phyloP scores from a whole-genome alignment of 2,797 vertebrate genomes.

The Sorex maritimensis region DNA sequence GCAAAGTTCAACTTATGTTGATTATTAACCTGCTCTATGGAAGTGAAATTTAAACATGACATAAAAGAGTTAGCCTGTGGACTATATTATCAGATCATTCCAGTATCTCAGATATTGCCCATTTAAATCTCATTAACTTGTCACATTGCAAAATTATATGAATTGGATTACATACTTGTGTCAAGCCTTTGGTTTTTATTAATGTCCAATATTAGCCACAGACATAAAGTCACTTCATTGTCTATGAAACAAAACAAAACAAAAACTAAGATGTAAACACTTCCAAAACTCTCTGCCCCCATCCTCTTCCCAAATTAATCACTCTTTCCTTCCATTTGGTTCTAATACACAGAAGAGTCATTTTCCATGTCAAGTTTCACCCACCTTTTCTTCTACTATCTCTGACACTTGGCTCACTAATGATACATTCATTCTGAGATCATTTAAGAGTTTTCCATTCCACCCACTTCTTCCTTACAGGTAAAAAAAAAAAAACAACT shows the following conservation, averaged over 20 bases:
- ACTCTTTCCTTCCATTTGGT: conserved; percentile 19
- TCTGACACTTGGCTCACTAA: conserved; percentile 58
- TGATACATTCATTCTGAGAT: conserved; percentile 37
- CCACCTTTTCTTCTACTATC: conserved; percentile 54
- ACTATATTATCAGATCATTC: not conserved
- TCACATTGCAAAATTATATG: not conserved
- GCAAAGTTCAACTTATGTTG: conserved; percentile 8
- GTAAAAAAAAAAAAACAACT: conserved; percentile 9
- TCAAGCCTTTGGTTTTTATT: conserved; percentile 46
- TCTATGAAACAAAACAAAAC: conserved; percentile 34
- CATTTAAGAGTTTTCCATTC: conserved; percentile 42
- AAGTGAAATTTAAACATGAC: not conserved
- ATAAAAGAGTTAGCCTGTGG: not conserved
- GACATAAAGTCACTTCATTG: not conserved
- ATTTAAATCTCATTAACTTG: conserved; percentile 26
- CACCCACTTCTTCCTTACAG: conserved; percentile 19
- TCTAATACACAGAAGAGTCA: conserved; percentile 34
- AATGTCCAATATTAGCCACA: conserved; percentile 12
- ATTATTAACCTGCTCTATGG: not conserved
- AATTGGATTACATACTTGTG: not conserved
- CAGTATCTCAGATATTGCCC: not conserved
- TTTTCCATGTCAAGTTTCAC: not conserved
- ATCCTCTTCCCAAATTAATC: not conserved
- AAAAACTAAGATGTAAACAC: conserved; percentile 33
- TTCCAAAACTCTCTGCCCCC: conserved; percentile 23